A percentile compares a stretch with the other conserved stretches of the same genome.
These are phyloP conservation scores for Muscicapa comitata DNA, from an alignment of 2,797 vertebrate species.

Conservation along the genomic window DNA sequence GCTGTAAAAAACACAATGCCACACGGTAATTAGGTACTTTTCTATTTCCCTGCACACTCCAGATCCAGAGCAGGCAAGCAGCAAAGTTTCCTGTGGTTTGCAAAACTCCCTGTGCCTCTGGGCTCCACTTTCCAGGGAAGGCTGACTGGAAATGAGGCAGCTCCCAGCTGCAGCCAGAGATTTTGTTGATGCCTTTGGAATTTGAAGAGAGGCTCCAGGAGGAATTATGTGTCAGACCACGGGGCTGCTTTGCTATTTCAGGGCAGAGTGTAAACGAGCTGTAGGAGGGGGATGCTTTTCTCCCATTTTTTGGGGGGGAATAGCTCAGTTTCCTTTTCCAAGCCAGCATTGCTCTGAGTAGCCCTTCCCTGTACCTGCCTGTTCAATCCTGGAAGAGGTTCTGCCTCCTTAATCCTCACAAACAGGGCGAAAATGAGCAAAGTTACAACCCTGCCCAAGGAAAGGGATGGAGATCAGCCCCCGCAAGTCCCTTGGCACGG, in stretches of 20 bases:
- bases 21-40: background rate
- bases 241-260: background rate
- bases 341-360: rapidly evolving
- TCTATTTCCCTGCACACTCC: background rate
- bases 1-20: background rate
- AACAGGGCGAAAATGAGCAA: background rate
- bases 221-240: background rate
- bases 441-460: background rate
- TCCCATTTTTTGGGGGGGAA: rapidly evolving
- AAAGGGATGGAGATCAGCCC: background rate
- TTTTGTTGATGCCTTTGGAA: background rate
- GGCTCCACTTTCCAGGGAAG: background rate
- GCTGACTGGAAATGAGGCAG: background rate
- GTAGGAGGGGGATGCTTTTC: background rate
- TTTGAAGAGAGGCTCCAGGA: background rate
- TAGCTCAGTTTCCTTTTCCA: background rate
- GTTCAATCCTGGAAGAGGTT: background rate
- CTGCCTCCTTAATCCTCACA: background rate
- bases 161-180: background rate
- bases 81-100: background rate
- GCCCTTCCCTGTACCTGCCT: background rate
- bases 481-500: rapidly evolving
- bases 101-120: background rate
- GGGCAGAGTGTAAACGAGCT: background rate
- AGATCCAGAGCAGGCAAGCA: background rate